Evolutionary conservation across 2,797 vertebrate species (phyloP), one percentile per base, ranked within the genome.

Genomic region (Aulostomus chinensis): DNA sequence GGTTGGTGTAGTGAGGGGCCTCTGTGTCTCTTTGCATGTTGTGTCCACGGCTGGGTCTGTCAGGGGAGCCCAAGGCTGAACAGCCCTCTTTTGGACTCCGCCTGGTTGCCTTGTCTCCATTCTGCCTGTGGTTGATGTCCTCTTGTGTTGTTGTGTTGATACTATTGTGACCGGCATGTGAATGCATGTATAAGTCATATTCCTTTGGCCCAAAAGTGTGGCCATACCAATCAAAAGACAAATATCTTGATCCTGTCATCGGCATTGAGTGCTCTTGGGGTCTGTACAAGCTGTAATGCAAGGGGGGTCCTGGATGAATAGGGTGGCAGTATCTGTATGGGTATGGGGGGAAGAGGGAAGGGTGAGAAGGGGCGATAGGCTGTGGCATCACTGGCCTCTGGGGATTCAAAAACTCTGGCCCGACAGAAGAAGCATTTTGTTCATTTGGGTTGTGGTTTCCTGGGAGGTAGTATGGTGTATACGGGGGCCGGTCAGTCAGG

Each of bases 51-150:
- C 91, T 93, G 0, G 96, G 96, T 79, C 95, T 92, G 50, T 95
- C 94, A 0, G 97, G 97, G 9, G 97, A 99, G 15, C 97, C 96
- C 0, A 92, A 92, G 14, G 96, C 95, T 0, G 95, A 94, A 0
- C 91, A 96, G 15, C 94, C 96, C 0, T 92, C 94, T 0, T 93
- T 91, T 1, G 97, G 97, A 62, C 97, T 99, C 81, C 93, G 91
- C 51, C 95, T 91, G 20, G 90, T 92, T 6, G 88, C 86, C 33
- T 91, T 83, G 53, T 95, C 93, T 29, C 9, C 83, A 68, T 70
- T 90, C 79, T 83, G 80, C 15, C 59, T 58, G 0, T 68, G 73
- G 54, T 45, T 63, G 22, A 47, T 74, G 37, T 73, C 76, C 30
- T 76, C 78, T 43, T 81, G 66, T 4, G 55, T 9, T 0, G 76